Evolutionary conservation across 1,140 invertebrate species (phyloP), one percentile per base, ranked within the genome.

Genomic region (Diprion similis): DNA sequence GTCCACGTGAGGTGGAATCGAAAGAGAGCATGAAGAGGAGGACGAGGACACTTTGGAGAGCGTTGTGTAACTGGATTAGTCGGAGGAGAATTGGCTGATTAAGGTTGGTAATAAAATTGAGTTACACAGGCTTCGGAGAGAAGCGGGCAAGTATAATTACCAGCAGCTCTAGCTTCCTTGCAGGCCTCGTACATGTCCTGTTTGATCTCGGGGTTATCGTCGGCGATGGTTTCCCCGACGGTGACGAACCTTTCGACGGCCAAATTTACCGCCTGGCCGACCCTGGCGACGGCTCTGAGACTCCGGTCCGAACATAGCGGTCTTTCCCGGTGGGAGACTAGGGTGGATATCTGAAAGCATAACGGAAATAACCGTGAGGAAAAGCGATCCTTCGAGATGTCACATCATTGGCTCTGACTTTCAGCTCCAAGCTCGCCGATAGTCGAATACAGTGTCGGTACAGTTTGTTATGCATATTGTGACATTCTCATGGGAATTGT

Each of bases 181-280:
- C 98, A 99, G 9, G 98, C 97, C 78, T 98, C 95, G 84, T 97
- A 98, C 97, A 99, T 99, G 82, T 98, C 97, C 80, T 94, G 92
- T 78, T 97, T 95, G 78, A 99, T 97, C 87, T 99, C 98, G 13
- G 94, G 93, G 90, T 99, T 99, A 90, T 99, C 97, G 88, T 98
- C 97, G 45, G 97, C 98, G 83, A 99, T 99, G 75, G 97, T 96
- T 89, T 99, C 98, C 46, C 98, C 98, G 72, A 99, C 97, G 4
- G 96, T 95, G 71, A 99, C 97, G 90, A 99, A 99, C 75, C 98
- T 91, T 85, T 99, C 98, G 67, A 99, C 97, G 17, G 98, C 97
- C 79, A 98, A 91, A 87, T 97, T 97, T 48, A 99, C 96, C 13
- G 97, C 95, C 83, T 97, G 96, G 37, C 98, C 98, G 72, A 99